Evolutionary conservation across 2,797 vertebrate genomes (phyloP).

Genomic region (Chiloscyllium punctatum): DNA sequence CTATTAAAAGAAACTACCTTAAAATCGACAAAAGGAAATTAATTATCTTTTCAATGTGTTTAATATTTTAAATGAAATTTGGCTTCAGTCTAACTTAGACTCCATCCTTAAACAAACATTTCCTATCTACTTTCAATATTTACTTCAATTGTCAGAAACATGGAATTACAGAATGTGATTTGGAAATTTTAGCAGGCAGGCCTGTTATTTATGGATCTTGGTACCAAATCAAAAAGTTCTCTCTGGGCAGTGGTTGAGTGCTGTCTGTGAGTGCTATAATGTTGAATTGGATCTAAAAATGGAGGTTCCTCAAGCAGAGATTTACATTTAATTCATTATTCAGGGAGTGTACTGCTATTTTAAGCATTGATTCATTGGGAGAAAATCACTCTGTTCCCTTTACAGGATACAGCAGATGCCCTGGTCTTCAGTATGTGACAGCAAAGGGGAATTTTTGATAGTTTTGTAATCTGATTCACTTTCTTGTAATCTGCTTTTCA

Average conservation of each 20-base stretch:
- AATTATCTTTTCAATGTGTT: neutral
- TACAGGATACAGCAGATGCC: neutral
- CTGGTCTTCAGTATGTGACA: neutral
- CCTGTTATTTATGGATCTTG: neutral
- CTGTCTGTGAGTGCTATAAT: neutral
- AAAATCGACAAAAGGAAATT: neutral
- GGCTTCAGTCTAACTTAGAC: neutral
- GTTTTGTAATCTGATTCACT: slow-evolving; percentile 8
- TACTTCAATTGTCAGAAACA: neutral
- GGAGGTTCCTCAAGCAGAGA: neutral
- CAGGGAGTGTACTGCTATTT: neutral
- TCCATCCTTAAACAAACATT: neutral
- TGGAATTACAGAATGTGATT: neutral
- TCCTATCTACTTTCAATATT: neutral
- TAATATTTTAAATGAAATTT: neutral
- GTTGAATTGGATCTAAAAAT: neutral
- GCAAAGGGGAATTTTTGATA: neutral
- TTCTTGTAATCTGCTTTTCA: slow-evolving; percentile 8
- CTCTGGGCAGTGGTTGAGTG: neutral
- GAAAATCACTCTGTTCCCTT: neutral
- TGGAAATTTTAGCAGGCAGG: neutral
- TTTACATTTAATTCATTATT: neutral
- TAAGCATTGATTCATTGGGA: neutral
- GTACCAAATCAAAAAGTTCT: neutral
- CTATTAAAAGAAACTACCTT: neutral